Base-by-base conservation (phyloP, 2,888 invertebrate species). In the Poecilobothrus nobilitatus region DNA sequence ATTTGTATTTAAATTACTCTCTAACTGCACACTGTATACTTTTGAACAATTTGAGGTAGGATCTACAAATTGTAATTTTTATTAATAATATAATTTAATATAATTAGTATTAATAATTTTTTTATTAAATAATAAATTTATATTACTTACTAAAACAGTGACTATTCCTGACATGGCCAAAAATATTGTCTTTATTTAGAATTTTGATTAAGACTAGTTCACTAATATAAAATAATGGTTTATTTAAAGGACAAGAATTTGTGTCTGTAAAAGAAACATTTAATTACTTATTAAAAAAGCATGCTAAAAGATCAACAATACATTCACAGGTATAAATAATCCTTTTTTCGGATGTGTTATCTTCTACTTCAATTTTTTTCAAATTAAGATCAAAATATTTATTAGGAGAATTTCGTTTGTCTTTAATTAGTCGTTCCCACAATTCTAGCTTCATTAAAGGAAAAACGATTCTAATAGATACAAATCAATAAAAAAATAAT, bases 381-480 rank as follows among this genome's bases (percentile, higher is more conserved):
- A 65, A 37, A 12, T 5, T 4, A 1, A 65, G 7, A 7, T 18
- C 1, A 18, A 10, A 7, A 20, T 8, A 37, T 9, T 65, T 65
- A 78, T 33, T 8, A 67, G 64, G 0, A 77, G 75, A 22, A 72
- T 72, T 65, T 75, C 75, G 2, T 69, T 71, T 8, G 70, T 62
- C 3, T 69, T 63, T 21, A 37, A 67, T 62, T 3, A 75, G 71
- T 61, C 75, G 76, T 61, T 76, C 74, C 18, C 77, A 76, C 53
- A 78, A 73, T 65, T 81, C 81, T 20, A 80, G 65, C 72, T 79
- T 81, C 76, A 81, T 76, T 3, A 81, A 70, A 0, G 81, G 79
- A 64, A 79, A 72, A 41, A 81, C 53, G 15, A 74, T 77, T 21
- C 80, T 80, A 20, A 8, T 2, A 8, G 37, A 10, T 37, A 10